Base-by-base conservation (phyloP, 2,797 vertebrate genomes). In the Enteromius afrohamiltoni region DNA sequence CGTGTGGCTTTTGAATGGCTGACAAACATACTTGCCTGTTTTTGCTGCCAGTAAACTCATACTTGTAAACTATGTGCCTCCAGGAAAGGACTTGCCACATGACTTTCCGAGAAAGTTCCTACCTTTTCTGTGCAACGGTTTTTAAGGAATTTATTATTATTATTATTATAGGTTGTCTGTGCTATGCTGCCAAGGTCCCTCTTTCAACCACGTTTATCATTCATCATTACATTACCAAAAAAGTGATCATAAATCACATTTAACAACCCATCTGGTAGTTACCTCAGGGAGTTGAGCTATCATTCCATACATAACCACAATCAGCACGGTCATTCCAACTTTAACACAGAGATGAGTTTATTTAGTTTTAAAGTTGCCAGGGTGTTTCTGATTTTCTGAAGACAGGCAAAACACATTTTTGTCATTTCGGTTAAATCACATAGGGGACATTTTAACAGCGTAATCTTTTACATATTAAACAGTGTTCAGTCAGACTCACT, bases 401-500 rank as follows among this genome's bases (percentile, higher is more conserved):
- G 58, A 82, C 45, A 67, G 49, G 34, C 47, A 76, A 23, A 47
- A 71, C 16, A 53, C 9, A 74, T 42, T 14, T 6, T 19, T 40
- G 23, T 40, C 6, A 49, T 21, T 64, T 82, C 45, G 14, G 42
- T 74, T 6, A 65, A 51, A 82, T 82, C 70, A 82, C 45, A 74
- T 81, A 19, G 19, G 26, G 23, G 40, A 60, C 3, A 49, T 73
- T 64, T 47, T 49, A 17, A 62, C 42, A 74, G 14, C 6, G 1
- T 47, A 23, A 49, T 81, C 42, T 74, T 65, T 82, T 26, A 82
- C 69, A 74, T 29, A 45, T 55, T 65, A 75, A 75, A 42, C 31
- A 40, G n/a, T n/a, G 60, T 62, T 76, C 2, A 49, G 19, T 82
- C 8, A 65, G 60, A 21, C 29, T 62, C 9, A 3, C 37, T 67